phyloP scores from a whole-genome alignment of 2,113 vertebrate genomes.

The Aramus guarauna region DNA sequence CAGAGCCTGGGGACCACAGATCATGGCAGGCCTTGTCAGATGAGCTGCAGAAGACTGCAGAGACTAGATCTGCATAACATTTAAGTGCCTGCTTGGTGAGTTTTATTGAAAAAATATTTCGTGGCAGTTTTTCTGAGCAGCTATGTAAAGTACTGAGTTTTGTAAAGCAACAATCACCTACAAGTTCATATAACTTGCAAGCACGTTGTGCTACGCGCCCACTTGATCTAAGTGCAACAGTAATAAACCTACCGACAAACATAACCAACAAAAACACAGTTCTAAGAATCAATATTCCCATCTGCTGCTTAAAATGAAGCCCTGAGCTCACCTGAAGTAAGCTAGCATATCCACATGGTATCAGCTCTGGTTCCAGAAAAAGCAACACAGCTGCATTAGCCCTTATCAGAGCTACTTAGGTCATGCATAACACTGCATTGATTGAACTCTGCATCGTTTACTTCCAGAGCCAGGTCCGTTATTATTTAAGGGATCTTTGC shows the following conservation, averaged over 20 bases:
- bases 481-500: not conserved
- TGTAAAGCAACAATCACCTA: not conserved
- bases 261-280: not conserved
- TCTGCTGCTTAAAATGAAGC: not conserved
- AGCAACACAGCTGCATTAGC: not conserved
- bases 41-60: not conserved
- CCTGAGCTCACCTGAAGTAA: not conserved
- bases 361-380: not conserved
- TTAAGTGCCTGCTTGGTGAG: not conserved
- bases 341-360: not conserved
- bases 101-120: not conserved
- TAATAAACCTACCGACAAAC: not conserved
- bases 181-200: not conserved
- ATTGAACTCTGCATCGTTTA: not conserved
- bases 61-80: not conserved
- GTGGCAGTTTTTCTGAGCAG: not conserved
- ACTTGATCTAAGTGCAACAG: not conserved
- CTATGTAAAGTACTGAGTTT: not conserved
- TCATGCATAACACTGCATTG: not conserved
- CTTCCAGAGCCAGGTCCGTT: not conserved
- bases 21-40: not conserved
- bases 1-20: not conserved
- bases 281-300: not conserved
- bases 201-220: accelerated
- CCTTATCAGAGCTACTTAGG: not conserved